These are phyloP conservation scores for Caenorhabditis zanzibari DNA, from an alignment of 2,888 invertebrate genomes.

Conservation along the genomic window DNA sequence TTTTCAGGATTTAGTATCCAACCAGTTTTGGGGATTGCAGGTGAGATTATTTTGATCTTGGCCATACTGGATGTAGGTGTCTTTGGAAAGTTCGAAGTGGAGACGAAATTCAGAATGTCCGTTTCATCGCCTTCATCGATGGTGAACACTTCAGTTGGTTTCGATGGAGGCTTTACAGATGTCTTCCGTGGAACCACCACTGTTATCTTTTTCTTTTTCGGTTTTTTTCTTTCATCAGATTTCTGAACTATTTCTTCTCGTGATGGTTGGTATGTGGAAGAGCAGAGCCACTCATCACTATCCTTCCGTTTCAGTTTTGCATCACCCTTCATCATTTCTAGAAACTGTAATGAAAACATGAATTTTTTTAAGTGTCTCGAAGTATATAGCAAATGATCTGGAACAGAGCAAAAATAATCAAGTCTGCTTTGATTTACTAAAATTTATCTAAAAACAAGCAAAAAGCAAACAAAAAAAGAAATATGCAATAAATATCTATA, in stretches of 20 bases:
- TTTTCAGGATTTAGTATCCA: not conserved
- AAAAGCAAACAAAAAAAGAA: conserved; percentile 4
- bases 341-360: not conserved
- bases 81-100: conserved; percentile 7
- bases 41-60: conserved; percentile 20
- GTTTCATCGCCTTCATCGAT: conserved; percentile 14
- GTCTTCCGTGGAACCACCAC: conserved; percentile 18
- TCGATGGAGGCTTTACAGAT: not conserved
- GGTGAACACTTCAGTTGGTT: not conserved
- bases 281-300: conserved; percentile 65
- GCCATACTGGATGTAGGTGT: conserved; percentile 12
- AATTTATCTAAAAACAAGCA: conserved; percentile 2
- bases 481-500: conserved; percentile 52
- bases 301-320: conserved; percentile 21
- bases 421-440: too few relatives aligned
- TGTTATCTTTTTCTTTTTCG: conserved; percentile 32
- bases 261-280: conserved; percentile 54
- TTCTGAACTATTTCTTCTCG: conserved; percentile 46
- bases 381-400: not conserved
- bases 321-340: conserved; percentile 32
- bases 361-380: too few relatives aligned
- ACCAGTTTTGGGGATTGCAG: conserved; percentile 15
- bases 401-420: too few relatives aligned
- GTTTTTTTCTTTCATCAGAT: not conserved
- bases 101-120: conserved; percentile 24